These are phyloP conservation scores for Epinephelus cyanopodus DNA, from an alignment of 2,113 vertebrate genomes.

Conservation along the genomic window DNA sequence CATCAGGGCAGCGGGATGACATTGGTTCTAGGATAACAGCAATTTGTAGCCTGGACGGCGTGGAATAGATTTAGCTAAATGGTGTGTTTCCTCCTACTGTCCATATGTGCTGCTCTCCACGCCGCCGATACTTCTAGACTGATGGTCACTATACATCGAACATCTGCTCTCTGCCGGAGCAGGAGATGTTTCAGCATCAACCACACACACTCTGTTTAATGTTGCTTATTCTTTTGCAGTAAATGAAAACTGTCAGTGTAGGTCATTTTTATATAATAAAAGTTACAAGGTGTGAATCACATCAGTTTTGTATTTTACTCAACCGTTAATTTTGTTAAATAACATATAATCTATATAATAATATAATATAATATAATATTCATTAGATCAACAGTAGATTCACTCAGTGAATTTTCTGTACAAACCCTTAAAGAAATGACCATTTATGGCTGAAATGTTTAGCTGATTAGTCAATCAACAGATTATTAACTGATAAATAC, in stretches of 20 bases:
- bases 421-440: slow-evolving; percentile 5
- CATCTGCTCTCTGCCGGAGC: slow-evolving; percentile 43
- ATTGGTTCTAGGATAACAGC: slow-evolving; percentile 71
- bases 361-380: too few relatives aligned
- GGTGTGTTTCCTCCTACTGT: slow-evolving; percentile 53
- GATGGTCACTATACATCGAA: slow-evolving; percentile 6
- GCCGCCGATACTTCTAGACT: slow-evolving; percentile 29
- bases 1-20: slow-evolving; percentile 68
- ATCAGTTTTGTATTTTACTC: neutral
- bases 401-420: neutral
- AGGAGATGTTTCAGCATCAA: slow-evolving; percentile 1
- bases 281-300: neutral
- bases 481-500: neutral
- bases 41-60: slow-evolving; percentile 61
- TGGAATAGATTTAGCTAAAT: slow-evolving; percentile 77
- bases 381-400: neutral
- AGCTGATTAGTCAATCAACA: too few relatives aligned
- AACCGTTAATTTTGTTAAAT: neutral
- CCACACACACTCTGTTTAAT: neutral
- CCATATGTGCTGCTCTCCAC: slow-evolving; percentile 70
- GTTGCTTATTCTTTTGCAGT: neutral
- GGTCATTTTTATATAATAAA: neutral
- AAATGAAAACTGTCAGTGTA: neutral
- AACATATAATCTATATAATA: too few relatives aligned
- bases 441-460: neutral